These are phyloP conservation scores for Sus scrofa DNA, from an alignment of 2,113 vertebrate genomes.

Conservation along the genomic window DNA sequence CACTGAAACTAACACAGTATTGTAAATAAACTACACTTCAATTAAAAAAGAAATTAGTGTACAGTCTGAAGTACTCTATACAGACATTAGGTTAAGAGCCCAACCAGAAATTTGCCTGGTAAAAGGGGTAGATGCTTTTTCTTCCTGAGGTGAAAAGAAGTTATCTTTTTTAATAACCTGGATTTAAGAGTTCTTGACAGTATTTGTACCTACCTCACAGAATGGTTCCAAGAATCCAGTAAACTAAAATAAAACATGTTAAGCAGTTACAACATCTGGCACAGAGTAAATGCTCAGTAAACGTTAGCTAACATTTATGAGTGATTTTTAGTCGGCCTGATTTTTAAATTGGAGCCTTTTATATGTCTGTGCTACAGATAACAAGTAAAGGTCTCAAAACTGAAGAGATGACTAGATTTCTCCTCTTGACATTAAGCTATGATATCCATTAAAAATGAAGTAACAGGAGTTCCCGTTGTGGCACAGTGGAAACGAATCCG, in stretches of 20 bases:
- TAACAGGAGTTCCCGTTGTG: no score
- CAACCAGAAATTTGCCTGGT: background rate
- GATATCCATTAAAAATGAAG: slow-evolving; percentile 3
- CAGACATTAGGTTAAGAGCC: slow-evolving; percentile 12
- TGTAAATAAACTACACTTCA: background rate
- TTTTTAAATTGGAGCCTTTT: slow-evolving; percentile 40
- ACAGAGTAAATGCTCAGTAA: slow-evolving; percentile 27
- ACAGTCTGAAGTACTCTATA: background rate
- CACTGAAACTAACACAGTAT: background rate
- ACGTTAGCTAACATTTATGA: background rate
- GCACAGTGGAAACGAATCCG: no score
- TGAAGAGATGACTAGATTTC: background rate
- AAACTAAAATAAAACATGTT: slow-evolving; percentile 8
- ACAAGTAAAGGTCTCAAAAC: slow-evolving; percentile 27
- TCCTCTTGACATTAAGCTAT: slow-evolving; percentile 13
- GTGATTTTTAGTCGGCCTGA: slow-evolving; percentile 15
- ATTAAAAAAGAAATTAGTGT: background rate
- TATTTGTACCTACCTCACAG: background rate
- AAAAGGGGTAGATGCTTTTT: background rate
- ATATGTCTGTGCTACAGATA: background rate
- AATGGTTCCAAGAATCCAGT: background rate
- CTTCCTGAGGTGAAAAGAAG: background rate
- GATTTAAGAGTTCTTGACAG: slow-evolving; percentile 25
- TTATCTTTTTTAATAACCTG: slow-evolving; percentile 23
- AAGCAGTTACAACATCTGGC: background rate